Base-by-base conservation (phyloP, 2,888 invertebrate genomes). In the Tinea semifulvella region DNA sequence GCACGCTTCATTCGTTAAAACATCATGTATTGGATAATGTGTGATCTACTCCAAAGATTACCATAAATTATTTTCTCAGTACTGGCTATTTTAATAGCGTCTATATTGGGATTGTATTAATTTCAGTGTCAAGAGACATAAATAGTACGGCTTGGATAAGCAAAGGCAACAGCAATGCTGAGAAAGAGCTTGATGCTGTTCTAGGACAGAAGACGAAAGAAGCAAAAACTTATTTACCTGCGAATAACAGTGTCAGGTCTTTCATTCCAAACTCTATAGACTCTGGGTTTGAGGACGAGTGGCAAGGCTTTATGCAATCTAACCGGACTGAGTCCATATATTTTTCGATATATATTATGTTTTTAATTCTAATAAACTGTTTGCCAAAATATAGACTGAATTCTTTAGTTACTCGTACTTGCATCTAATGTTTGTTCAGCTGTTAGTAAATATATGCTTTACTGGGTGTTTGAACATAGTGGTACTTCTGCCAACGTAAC, bases 361-460 rank as follows among this genome's bases (percentile, higher is more conserved):
- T 63, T 55, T 56, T 74, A 61, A 55, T 55, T 53, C 53, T 72
- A 68, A 61, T 75, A 69, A 57, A 68, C 47, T 52, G 48, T 53
- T 63, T 74, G 56, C 65, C 61, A 61, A 61, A 53, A 63, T 69
- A 64, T 62, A 60, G 53, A 50, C 27, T 27, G 42, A 18, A 42
- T 42, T 42, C 17, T 27, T 42, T 18, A 28, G 5, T 42, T 28
- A 18, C n/a, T 17, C 7, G n/a, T 28, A n/a, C n/a, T 4, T 28
- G 5, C 4, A 4, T 18, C 2, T 31, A n/a, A n/a, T 11, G 18
- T 36, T 36, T 36, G 18, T 4, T 36, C 18, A 36, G 3, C 14
- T 17, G 35, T 13, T 6, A 11, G 8, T 8, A 14, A 35, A 11
- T 11, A 35, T 35, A 13, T n/a, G n/a, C n/a, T n/a, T n/a, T n/a